Conservation (phyloP, 2,113 vertebrate species). For the Poecilia latipinna region DNA sequence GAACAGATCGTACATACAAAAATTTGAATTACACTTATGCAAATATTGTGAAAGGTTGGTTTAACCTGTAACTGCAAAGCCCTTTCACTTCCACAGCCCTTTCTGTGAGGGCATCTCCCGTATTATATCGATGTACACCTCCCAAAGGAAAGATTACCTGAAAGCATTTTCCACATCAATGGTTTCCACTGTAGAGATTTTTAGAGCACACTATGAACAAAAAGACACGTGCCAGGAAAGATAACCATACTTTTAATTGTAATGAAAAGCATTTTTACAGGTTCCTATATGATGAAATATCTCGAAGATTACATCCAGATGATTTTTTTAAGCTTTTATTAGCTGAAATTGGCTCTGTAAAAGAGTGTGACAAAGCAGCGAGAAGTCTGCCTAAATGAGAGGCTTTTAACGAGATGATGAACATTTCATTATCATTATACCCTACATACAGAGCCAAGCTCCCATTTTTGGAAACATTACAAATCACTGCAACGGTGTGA, state of each 20-base stretch:
- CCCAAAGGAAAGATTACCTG: slow-evolving; percentile 65
- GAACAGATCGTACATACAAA: slow-evolving; percentile 13
- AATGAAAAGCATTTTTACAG: slow-evolving; percentile 32
- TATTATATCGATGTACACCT: slow-evolving; percentile 55
- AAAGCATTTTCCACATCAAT: slow-evolving; percentile 58
- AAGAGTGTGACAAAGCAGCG: slow-evolving; percentile 53
- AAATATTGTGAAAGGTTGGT: slow-evolving; percentile 47
- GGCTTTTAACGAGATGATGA: slow-evolving; percentile 67
- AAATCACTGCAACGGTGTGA: slow-evolving; percentile 47
- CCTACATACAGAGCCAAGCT: slow-evolving; percentile 47
- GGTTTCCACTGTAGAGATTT: slow-evolving; percentile 38
- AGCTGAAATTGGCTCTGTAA: slow-evolving; percentile 41
- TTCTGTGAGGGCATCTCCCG: slow-evolving; percentile 40
- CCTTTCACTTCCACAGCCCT: slow-evolving; percentile 20
- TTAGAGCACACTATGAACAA: slow-evolving; percentile 54
- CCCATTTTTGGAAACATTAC: slow-evolving; percentile 61
- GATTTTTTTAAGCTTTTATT: slow-evolving; percentile 51
- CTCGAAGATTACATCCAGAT: slow-evolving; percentile 36
- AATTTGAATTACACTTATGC: slow-evolving; percentile 29
- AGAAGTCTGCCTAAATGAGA: slow-evolving; percentile 49
- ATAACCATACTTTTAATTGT: slow-evolving; percentile 37
- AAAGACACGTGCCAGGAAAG: slow-evolving; percentile 41
- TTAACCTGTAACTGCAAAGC: slow-evolving; percentile 45
- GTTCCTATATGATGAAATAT: slow-evolving; percentile 43
- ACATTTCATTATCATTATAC: slow-evolving; percentile 66